Base-by-base conservation (phyloP, 2,797 vertebrate species). In the Cercopithecus diana region DNA sequence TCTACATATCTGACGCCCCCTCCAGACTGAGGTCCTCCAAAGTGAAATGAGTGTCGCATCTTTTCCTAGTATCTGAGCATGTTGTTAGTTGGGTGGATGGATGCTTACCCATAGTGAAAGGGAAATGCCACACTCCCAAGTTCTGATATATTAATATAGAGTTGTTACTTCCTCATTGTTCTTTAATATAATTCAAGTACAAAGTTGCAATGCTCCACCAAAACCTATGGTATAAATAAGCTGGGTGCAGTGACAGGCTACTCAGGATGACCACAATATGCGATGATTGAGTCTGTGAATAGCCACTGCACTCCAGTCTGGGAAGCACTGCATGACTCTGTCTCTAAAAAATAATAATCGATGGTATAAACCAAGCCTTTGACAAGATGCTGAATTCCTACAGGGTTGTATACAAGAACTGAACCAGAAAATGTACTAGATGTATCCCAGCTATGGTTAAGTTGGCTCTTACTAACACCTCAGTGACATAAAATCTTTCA, bases 331-430 rank as follows among this genome's bases (percentile, higher is more conserved):
- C 26, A 5, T 20, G 43, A 77, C 28, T 17, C 9, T 58, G 2
- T 72, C 67, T 70, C 67, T 72, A 72, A 72, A 58, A 28, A 58
- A 26, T 58, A 28, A 58, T 28, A 52, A 1, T 4, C 72, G 94
- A 50, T 2, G 79, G 98, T 90, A 95, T 96, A 97, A 98, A 98
- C 14, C 97, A 95, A 98, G 92, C 84, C 94, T 97, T 76, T 88
- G 17, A 93, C 50, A 83, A 97, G 55, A 96, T 73, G 5, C 97
- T 98, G 88, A 98, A 97, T 82, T 98, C 77, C 98, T 97, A 96
- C 76, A 96, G 94, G 96, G 93, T 93, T 92, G n/a, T 15, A 73
- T 88, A 77, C 64, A 94, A 97, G 96, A 96, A 97, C 88, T 73
- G 89, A 97, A 96, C 36, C 86, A 79, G 88, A 97, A 84, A 64